phyloP scores from a whole-genome alignment of 2,797 vertebrate genomes.

The Clarias laeviceps region DNA sequence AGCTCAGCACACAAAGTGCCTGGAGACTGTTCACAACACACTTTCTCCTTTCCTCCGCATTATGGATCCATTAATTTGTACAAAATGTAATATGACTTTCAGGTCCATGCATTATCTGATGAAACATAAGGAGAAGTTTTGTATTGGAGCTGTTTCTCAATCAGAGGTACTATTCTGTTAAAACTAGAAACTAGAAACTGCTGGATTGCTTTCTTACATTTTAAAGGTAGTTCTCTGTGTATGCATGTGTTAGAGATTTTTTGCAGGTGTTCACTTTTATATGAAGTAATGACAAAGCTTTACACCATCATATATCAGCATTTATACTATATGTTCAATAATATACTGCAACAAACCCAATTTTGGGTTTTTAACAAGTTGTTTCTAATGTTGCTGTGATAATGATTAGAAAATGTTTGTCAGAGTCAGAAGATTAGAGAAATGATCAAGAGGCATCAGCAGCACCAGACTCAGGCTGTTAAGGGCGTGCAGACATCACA shows the following conservation, averaged over 20 bases:
- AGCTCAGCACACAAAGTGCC: conserved; percentile 23
- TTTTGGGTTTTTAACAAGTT: background rate
- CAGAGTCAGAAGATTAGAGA: conserved; percentile 35
- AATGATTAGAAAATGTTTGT: background rate
- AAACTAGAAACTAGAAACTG: background rate
- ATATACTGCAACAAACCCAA: background rate
- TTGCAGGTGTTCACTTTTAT: background rate
- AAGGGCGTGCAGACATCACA: background rate
- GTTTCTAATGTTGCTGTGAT: background rate
- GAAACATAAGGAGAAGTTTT: conserved; percentile 65
- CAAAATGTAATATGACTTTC: conserved; percentile 39
- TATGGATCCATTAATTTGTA: conserved; percentile 55
- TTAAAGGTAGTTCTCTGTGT: background rate
- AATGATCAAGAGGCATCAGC: background rate
- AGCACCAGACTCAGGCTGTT: background rate
- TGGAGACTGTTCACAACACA: conserved; percentile 2
- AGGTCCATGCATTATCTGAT: conserved; percentile 49
- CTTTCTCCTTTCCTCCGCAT: background rate
- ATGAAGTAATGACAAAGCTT: background rate
- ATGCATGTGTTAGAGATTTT: background rate
- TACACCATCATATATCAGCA: background rate
- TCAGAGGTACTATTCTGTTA: conserved; percentile 8
- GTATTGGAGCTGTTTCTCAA: conserved; percentile 55
- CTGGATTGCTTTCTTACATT: background rate
- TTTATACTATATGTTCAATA: background rate